Evolutionary conservation across 2,113 vertebrate species (phyloP).

Genomic region (Sinosuthora webbiana): DNA sequence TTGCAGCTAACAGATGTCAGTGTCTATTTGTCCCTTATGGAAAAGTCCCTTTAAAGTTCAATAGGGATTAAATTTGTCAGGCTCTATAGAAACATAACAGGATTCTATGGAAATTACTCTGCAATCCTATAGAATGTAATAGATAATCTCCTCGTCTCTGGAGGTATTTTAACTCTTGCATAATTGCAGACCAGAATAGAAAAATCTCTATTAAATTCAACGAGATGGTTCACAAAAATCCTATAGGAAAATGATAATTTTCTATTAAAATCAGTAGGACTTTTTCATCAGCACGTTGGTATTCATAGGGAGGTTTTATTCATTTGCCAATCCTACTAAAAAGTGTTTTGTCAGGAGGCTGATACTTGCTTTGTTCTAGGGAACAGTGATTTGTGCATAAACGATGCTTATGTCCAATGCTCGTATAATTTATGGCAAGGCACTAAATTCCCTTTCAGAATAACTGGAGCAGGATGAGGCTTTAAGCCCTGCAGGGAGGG

Average conservation of each 20-base stretch:
- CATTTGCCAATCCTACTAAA: constrained; percentile 53
- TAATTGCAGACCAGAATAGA: constrained; percentile 60
- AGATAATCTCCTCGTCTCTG: constrained; percentile 59
- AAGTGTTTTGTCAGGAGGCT: constrained; percentile 62
- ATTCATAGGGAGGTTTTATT: constrained; percentile 54
- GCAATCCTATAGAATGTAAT: constrained; percentile 57
- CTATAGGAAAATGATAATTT: constrained; percentile 58
- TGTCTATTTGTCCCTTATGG: constrained; percentile 56
- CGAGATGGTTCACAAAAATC: constrained; percentile 39
- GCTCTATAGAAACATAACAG: constrained; percentile 61
- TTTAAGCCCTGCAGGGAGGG: neutral
- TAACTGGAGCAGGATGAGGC: constrained; percentile 5
- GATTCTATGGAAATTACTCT: constrained; percentile 61
- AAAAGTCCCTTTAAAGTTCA: constrained; percentile 61
- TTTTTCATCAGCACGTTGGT: constrained; percentile 9
- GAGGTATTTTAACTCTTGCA: constrained; percentile 63
- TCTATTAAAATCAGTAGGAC: constrained; percentile 39
- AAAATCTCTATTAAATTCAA: constrained; percentile 64
- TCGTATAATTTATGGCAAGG: constrained; percentile 15
- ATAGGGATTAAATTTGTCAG: constrained; percentile 65
- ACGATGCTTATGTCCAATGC: constrained; percentile 34
- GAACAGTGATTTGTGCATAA: constrained; percentile 55
- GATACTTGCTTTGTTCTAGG: constrained; percentile 58
- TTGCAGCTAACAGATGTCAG: constrained; percentile 60
- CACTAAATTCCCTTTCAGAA: constrained; percentile 41